Evolutionary conservation across 1,140 invertebrate species (phyloP).

Genomic region (Monomorium pharaonis): DNA sequence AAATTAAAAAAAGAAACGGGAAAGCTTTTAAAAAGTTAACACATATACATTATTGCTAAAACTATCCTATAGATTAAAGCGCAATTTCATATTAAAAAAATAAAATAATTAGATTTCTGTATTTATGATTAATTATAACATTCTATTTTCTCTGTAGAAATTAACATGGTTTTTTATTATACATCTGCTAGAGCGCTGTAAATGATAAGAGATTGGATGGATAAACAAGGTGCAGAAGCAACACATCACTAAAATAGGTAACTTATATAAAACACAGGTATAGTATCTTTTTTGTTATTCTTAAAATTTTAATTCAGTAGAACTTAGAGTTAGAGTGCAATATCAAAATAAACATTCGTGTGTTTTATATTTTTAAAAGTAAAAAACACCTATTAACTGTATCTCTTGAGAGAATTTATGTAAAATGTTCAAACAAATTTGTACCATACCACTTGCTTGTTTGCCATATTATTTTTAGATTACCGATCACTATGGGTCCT

Average conservation of each 20-base stretch:
- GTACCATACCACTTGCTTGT: slow-evolving; percentile 74
- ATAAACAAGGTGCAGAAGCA: background rate
- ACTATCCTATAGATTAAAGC: slow-evolving; percentile 4
- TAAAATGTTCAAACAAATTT: slow-evolving; percentile 56
- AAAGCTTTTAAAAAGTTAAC: background rate
- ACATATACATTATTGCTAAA: slow-evolving; percentile 1
- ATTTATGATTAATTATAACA: background rate
- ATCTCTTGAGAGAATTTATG: slow-evolving; percentile 66
- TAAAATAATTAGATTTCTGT: slow-evolving; percentile 5
- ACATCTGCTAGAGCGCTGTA: background rate
- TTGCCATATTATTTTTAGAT: slow-evolving; percentile 75
- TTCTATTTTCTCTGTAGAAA: background rate
- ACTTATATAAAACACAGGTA: background rate
- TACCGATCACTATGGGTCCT: slow-evolving; percentile 79
- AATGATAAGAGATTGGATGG: background rate
- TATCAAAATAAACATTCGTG: slow-evolving; percentile 49
- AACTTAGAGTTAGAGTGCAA: slow-evolving; percentile 27
- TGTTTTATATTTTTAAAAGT: slow-evolving; percentile 32
- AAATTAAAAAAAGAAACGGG: background rate
- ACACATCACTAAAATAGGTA: slow-evolving; percentile 7
- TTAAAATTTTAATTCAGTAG: background rate
- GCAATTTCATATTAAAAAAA: background rate
- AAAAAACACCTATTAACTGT: background rate
- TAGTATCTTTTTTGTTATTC: background rate
- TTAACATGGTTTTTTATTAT: background rate